Conservation (phyloP, 2,888 invertebrate genomes). For the Andricus curvator region DNA sequence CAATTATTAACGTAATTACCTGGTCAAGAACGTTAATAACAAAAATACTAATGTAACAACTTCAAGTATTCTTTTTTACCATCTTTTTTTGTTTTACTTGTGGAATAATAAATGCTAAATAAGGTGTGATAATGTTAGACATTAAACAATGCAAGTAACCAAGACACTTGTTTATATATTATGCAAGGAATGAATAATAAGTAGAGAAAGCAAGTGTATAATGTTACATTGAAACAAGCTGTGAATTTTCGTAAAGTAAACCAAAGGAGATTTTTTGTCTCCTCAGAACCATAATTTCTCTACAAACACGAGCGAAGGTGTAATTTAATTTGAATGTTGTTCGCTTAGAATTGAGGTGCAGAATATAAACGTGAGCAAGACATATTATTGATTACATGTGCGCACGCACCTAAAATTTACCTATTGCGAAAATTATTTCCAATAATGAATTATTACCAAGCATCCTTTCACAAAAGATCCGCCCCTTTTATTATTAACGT, state of each 20-base stretch:
- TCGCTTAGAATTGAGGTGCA: conserved; percentile 24
- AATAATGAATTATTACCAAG: conserved; percentile 32
- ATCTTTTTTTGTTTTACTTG: not conserved
- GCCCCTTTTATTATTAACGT: conserved; percentile 18
- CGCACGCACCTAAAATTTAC: conserved; percentile 41
- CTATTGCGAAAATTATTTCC: conserved; percentile 37
- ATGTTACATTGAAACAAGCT: conserved; percentile 14
- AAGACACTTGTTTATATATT: conserved; percentile 27
- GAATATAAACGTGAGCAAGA: conserved; percentile 36
- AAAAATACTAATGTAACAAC: no score
- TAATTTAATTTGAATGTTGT: conserved; percentile 21
- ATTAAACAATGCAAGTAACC: conserved; percentile 17
- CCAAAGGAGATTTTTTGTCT: not conserved
- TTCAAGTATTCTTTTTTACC: not conserved
- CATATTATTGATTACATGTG: conserved; percentile 39
- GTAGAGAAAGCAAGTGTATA: conserved; percentile 28
- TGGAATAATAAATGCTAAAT: not conserved
- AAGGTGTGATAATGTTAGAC: not conserved
- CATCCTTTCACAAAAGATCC: conserved; percentile 8
- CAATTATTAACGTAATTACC: no score
- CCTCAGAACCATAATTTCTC: not conserved
- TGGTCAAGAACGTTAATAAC: no score
- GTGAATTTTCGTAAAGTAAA: conserved; percentile 10
- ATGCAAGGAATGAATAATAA: conserved; percentile 20
- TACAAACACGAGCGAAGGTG: conserved; percentile 1